phyloP scores from a whole-genome alignment of 1,140 invertebrate genomes.

The Cryptotermes secundus region DNA sequence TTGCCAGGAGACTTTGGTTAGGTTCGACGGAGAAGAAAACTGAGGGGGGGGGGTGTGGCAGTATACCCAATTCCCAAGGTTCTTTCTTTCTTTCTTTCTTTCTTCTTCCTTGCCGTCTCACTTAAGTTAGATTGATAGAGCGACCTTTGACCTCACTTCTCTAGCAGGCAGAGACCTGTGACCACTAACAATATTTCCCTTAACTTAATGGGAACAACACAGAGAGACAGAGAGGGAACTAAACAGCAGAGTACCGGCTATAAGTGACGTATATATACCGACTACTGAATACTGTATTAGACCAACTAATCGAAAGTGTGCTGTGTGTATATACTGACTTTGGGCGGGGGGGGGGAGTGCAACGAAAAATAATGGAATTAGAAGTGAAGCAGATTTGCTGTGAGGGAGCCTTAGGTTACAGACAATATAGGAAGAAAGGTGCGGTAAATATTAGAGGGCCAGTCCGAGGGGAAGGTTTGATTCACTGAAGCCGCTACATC shows the following conservation, averaged over 20 bases:
- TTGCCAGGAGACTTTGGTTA: not conserved
- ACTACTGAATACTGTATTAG: conserved; percentile 17
- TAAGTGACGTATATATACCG: not conserved
- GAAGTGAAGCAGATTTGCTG: conserved; percentile 29
- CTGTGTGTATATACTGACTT: not conserved
- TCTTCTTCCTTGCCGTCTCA: not conserved
- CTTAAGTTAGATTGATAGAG: conserved; percentile 29
- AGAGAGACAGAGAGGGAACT: not conserved
- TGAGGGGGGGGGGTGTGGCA: not conserved
- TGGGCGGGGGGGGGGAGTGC: not conserved
- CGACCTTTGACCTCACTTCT: conserved; percentile 24
- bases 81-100: conserved; percentile 14
- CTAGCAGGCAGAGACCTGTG: conserved; percentile 14
- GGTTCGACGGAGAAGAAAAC: not conserved
- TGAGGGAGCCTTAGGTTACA: conserved; percentile 15
- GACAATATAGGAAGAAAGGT: conserved; percentile 16
- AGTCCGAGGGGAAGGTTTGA: not conserved
- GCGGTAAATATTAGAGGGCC: not conserved
- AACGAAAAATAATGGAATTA: conserved; percentile 30
- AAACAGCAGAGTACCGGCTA: not conserved
- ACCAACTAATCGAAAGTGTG: not conserved
- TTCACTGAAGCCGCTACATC: not conserved
- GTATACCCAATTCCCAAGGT: conserved; percentile 2
- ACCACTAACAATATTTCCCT: conserved; percentile 31
- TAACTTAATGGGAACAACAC: conserved; percentile 21